Conservation (phyloP, 2,797 vertebrate genomes). For the Clamator glandarius region DNA sequence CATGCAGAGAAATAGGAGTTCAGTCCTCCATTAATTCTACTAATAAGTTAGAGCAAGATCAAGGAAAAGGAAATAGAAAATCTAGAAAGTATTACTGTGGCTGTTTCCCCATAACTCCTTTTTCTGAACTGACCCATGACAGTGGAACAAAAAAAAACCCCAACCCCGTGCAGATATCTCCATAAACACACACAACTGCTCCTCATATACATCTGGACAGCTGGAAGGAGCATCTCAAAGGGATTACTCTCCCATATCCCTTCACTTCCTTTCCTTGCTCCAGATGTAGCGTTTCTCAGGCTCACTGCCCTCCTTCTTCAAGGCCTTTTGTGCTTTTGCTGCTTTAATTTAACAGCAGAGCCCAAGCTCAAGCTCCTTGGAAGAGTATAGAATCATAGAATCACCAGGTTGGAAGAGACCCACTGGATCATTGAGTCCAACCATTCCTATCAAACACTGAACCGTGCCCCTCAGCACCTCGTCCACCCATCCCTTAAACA, state of each 20-base stretch:
- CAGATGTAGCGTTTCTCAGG: not conserved
- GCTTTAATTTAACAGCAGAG: not conserved
- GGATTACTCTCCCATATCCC: not conserved
- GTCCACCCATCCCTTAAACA: too few species aligned
- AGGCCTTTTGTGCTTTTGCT: not conserved
- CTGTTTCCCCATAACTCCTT: not conserved
- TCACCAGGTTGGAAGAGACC: too few species aligned
- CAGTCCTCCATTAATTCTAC: not conserved
- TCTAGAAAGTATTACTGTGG: not conserved
- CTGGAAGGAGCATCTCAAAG: not conserved
- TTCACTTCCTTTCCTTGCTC: not conserved
- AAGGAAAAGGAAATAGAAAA: not conserved
- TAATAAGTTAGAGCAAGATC: not conserved
- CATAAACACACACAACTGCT: not conserved
- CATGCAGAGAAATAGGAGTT: not conserved
- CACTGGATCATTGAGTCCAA: too few species aligned
- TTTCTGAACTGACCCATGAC: not conserved
- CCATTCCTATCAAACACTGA: too few species aligned
- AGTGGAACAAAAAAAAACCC: fast-evolving
- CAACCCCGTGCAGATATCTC: fast-evolving
- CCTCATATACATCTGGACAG: not conserved
- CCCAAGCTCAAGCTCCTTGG: fast-evolving
- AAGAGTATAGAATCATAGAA: too few species aligned
- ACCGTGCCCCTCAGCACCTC: too few species aligned
- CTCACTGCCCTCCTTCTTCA: not conserved